Percentiles rank a stretch among this genome's conserved stretches.
phyloP scores from a whole-genome alignment of 2,888 invertebrate genomes.

The Tenodera sinensis region DNA sequence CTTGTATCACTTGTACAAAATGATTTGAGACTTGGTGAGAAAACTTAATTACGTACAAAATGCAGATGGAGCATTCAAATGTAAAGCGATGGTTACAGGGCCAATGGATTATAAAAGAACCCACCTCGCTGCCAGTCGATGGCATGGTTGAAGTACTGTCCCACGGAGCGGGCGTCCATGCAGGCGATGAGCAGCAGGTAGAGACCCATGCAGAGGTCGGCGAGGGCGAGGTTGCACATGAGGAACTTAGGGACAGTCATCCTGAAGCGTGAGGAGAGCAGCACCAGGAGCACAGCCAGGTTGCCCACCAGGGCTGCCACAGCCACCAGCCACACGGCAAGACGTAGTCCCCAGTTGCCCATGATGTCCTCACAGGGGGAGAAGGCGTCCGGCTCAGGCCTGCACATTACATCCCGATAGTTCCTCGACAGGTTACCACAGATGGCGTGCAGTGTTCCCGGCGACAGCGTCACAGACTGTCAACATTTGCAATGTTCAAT shows the following conservation, averaged over 20 bases:
- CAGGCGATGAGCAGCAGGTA: slow-evolving; percentile 60
- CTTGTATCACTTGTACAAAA: too few relatives aligned
- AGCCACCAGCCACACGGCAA: slow-evolving; percentile 59
- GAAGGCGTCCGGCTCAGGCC: slow-evolving; percentile 58
- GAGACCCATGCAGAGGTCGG: slow-evolving; percentile 64
- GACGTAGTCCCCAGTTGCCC: slow-evolving; percentile 53
- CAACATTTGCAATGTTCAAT: too few relatives aligned
- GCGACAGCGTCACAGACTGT: not conserved
- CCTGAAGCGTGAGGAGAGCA: slow-evolving; percentile 50
- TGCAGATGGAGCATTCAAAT: too few relatives aligned
- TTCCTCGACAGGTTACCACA: slow-evolving; percentile 35
- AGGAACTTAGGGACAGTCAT: slow-evolving; percentile 56
- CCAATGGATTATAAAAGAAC: not conserved
- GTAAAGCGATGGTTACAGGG: too few relatives aligned
- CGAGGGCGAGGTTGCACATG: slow-evolving; percentile 64
- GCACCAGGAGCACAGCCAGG: slow-evolving; percentile 59
- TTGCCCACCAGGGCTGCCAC: slow-evolving; percentile 63
- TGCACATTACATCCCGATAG: slow-evolving; percentile 45
- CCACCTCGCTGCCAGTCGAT: slow-evolving; percentile 64
- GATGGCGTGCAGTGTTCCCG: slow-evolving; percentile 13
- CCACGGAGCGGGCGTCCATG: slow-evolving; percentile 59
- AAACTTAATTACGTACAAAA: too few relatives aligned
- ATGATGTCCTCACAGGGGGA: slow-evolving; percentile 65
- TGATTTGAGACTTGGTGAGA: too few relatives aligned
- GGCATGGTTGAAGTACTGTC: slow-evolving; percentile 63